Conservation (phyloP, 2,113 vertebrate species). For the Amphiprion percula region DNA sequence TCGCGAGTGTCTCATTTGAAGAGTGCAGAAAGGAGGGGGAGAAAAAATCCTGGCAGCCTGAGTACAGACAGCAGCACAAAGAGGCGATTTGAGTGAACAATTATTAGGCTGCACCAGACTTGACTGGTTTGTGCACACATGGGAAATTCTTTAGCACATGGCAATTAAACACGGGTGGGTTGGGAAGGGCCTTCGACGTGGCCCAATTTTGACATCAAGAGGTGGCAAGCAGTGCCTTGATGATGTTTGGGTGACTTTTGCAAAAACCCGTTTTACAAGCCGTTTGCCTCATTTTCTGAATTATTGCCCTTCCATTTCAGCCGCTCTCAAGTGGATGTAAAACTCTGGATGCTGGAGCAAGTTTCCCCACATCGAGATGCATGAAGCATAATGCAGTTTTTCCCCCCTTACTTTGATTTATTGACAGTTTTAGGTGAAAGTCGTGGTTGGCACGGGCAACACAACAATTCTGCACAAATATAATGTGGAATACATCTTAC, state of each 20-base stretch:
- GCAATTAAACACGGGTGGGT: constrained; percentile 77
- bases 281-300: constrained; percentile 32
- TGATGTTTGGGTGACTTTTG: constrained; percentile 55
- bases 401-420: too few species aligned
- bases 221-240: constrained; percentile 36
- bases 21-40: constrained; percentile 20
- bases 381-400: too few species aligned
- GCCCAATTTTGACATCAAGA: constrained; percentile 75
- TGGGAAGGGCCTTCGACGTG: constrained; percentile 60
- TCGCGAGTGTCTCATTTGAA: constrained; percentile 41
- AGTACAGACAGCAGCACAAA: constrained; percentile 73
- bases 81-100: constrained; percentile 76
- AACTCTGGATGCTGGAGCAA: not conserved
- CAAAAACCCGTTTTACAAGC: constrained; percentile 52
- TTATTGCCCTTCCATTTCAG: constrained; percentile 39
- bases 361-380: not conserved
- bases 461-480: too few species aligned
- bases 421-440: too few species aligned
- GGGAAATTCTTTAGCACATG: constrained; percentile 71
- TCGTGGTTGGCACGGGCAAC: too few species aligned
- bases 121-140: constrained; percentile 68
- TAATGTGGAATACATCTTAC: not conserved
- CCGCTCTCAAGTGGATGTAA: constrained; percentile 2
- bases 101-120: constrained; percentile 76
- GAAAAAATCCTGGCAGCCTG: constrained; percentile 47